Base-by-base conservation (phyloP, 1,140 invertebrate genomes). In the Whitmania pigra region DNA sequence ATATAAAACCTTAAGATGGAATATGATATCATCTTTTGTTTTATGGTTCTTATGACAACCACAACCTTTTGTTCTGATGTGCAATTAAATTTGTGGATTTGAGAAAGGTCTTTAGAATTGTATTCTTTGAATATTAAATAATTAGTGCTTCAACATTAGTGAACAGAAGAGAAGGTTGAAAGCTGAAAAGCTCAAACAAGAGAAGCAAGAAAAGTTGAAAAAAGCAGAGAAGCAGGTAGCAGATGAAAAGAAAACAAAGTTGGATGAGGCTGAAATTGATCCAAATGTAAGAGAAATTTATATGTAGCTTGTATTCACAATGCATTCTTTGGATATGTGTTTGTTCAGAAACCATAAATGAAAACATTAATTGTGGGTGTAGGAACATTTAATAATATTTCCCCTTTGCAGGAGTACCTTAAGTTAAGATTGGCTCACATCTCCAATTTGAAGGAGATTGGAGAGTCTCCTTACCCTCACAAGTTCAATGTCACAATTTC, bases 401-500 rank as follows among this genome's bases (percentile, higher is more conserved):
- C 75, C 74, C 54, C 75, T 80, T 82, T 73, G 13, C 75, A 88
- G 87, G 88, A 97, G 84, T 97, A 93, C 81, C 93, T 90, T 77
- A 91, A 92, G 79, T 79, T 97, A 29, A 85, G 95, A 74, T 87
- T 87, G 0, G 84, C 87, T 72, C 87, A 88, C 36, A 84, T 97
- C 25, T 85, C 86, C 57, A 86, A 90, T 54, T 82, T 94, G 6
- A 97, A 97, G 83, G 83, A 83, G 73, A 83, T 84, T 0, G 87
- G 87, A n/a, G 79, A 82, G 29, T 85, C 89, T 82, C 94, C 95
- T n/a, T 99, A 99, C 82, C 96, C 96, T 25, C 97, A 99, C 82
- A 99, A 99, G 83, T 99, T 96, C 79, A 85, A 93, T 84, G 95
- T 99, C 0, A 87, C 88, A 4, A 91, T 88, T 29, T 95, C 93